Base-by-base conservation (phyloP, 2,113 vertebrate genomes). In the Penelope pileata region DNA sequence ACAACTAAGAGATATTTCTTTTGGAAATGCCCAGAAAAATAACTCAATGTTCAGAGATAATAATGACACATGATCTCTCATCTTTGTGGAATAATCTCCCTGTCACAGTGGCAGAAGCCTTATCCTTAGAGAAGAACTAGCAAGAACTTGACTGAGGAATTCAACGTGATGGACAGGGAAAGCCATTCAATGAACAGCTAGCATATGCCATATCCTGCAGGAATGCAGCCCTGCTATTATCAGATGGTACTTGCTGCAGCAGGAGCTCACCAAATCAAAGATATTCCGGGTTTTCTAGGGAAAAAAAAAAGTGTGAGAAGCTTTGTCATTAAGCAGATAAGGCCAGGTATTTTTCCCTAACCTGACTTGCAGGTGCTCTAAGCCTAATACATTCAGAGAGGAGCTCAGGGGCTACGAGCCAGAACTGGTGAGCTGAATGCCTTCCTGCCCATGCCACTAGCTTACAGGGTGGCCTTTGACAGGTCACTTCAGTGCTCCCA, bases 151-250 rank as follows among this genome's bases (percentile, higher is more conserved):
- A 90, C 91, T 88, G 93, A 95, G 36, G 73, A 95, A 83, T 93
- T 96, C 68, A 93, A 23, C 54, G 78, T 95, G 95, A 96, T 96
- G 85, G 93, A 96, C 96, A 97, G 88, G 87, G 29, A 88, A 97
- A 91, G 13, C 91, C 47, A 95, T 97, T 94, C 93, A 86, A 32
- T 64, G 91, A 96, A 90, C 95, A 97, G 93, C 56, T 90, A 97
- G 43, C 94, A 96, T 96, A 96, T 95, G 94, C 79, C 51, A 95
- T 94, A 91, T 95, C 93, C 96, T 94, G 84, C 90, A 95, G 91
- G 90, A 95, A 96, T 26, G 5, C 47, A 86, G 85, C 76, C 51
- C 42, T 92, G 94, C 83, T 92, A 87, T 74, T 54, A 74, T 87
- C 63, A 70, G 90, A 88, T 64, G 85, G 34, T 60, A 75, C 79